Base-by-base conservation (phyloP, 2,888 invertebrate genomes). In the Tridacna crocea region DNA sequence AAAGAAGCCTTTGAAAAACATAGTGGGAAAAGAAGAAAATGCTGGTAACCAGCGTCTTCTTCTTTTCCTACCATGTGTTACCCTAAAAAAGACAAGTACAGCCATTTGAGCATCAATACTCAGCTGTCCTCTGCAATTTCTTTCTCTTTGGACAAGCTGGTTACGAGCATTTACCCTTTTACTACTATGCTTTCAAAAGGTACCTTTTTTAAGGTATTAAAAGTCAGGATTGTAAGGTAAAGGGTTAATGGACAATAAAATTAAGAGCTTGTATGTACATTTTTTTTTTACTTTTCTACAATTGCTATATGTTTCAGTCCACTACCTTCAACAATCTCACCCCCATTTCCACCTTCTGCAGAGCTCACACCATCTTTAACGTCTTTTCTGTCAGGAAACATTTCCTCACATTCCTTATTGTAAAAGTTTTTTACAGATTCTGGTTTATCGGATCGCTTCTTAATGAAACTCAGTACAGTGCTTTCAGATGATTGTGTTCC, bases 401-500 rank as follows among this genome's bases (percentile, higher is more conserved):
- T 19, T 19, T 46, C 66, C n/a, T 46, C 17, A n/a, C 66, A 66
- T 46, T 46, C 66, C 3, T 36, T 15, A 3, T 46, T 46, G 46
- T 46, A 46, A 66, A 66, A 12, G 6, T 36, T 17, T 24, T 61
- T 22, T 4, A 13, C 24, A n/a, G 22, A 19, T 22, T 24, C 12
- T 22, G 22, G 13, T 12, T 24, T 4, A 61, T 22, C 22, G 3
- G 15, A 22, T 4, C 61, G 1, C 11, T 61, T 61, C 36, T 66
- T 36, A 8, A 0, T 66, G 15, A 66, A 19, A 65, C 15, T 12
- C 17, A 46, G 15, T n/a, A 66, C 26, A 19, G 11, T 46, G 4
- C 17, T 13, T 17, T 68, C 61, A 70, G 46, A 74, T 26, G 24
- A 24, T 48, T 88, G 90, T 77, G 91, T 88, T 77, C 87, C 91